Evolutionary conservation across 2,888 invertebrate genomes (phyloP).

Genomic region (Yponomeuta evonymella): DNA sequence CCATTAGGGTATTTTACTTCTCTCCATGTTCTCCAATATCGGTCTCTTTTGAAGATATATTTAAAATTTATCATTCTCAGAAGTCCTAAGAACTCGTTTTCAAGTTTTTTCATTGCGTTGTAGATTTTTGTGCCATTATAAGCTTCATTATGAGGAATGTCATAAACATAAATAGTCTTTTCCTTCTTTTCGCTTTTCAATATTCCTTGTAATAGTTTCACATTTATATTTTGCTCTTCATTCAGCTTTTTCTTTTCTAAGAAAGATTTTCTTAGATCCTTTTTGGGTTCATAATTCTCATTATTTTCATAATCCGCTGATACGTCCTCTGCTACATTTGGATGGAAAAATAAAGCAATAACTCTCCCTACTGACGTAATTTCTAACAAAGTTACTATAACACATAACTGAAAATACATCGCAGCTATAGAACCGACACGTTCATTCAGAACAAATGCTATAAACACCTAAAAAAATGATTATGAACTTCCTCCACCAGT

Average conservation of each 20-base stretch:
- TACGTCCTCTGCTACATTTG: neutral
- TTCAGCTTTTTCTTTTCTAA: conserved; percentile 27
- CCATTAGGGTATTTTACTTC: conserved; percentile 29
- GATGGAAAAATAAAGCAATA: neutral
- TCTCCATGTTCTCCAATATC: conserved; percentile 54
- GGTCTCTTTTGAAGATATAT: conserved; percentile 46
- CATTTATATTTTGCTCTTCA: conserved; percentile 17
- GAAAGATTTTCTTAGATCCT: conserved; percentile 30
- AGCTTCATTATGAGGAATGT: conserved; percentile 34
- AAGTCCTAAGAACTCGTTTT: conserved; percentile 37
- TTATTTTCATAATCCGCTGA: neutral
- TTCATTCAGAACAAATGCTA: no score
- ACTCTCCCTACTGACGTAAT: neutral
- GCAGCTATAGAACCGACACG: no score
- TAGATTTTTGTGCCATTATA: conserved; percentile 19
- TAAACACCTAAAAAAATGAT: no score
- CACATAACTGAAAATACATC: neutral
- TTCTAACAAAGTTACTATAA: neutral
- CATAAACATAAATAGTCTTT: conserved; percentile 32
- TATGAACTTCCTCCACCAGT: no score
- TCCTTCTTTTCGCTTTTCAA: conserved; percentile 24
- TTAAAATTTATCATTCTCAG: conserved; percentile 42
- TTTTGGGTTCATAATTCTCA: conserved; percentile 4
- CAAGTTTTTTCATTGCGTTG: conserved; percentile 29
- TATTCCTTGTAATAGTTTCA: neutral